Evolutionary conservation across 2,888 invertebrate genomes (phyloP).

Genomic region (Trachelus iudaicus): DNA sequence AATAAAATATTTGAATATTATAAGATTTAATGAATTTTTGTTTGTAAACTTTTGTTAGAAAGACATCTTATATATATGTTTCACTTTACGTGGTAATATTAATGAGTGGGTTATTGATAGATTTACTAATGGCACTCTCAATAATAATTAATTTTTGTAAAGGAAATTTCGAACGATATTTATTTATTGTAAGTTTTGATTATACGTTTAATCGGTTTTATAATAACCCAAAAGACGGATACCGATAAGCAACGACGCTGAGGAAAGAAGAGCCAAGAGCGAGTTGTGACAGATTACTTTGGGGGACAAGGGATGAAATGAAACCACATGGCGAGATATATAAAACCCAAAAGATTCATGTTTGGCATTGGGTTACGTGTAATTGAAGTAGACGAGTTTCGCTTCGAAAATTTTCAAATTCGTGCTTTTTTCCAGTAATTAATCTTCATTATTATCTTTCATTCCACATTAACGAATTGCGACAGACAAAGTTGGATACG

Average conservation of each 20-base stretch:
- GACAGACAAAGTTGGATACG: neutral
- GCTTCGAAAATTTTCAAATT: neutral
- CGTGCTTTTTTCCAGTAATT: neutral
- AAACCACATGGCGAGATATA: conserved; percentile 8
- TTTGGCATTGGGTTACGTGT: conserved; percentile 1
- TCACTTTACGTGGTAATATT: no score
- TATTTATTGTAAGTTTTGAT: neutral
- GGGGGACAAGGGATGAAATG: conserved; percentile 1
- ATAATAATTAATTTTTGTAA: no score
- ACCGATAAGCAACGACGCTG: neutral
- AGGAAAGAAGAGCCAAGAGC: neutral
- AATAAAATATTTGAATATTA: no score
- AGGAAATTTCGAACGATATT: no score
- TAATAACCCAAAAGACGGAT: neutral
- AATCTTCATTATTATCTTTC: neutral
- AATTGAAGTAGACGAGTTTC: conserved; percentile 6
- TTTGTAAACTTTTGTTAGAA: no score
- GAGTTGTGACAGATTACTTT: conserved; percentile 1
- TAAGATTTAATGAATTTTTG: no score
- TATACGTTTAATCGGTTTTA: neutral
- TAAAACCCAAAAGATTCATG: conserved; percentile 7
- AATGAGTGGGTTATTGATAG: no score
- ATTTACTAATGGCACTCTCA: no score
- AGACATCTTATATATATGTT: no score
- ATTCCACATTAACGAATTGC: neutral